Base-by-base conservation (phyloP, 2,797 vertebrate species). In the Danio jaintianensis region DNA sequence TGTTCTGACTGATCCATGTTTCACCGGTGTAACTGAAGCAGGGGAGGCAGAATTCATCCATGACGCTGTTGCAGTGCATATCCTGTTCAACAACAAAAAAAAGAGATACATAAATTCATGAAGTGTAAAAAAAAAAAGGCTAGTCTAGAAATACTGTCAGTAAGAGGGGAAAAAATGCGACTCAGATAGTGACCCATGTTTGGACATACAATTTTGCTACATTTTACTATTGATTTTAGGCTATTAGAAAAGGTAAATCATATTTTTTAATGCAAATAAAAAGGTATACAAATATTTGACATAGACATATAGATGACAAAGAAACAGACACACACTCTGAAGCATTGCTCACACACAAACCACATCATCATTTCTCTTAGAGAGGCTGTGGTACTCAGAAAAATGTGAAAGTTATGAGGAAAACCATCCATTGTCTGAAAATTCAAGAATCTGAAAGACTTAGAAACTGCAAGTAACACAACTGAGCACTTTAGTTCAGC, bases 51-150 rank as follows among this genome's bases (percentile, higher is more conserved):
- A 75, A 70, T 94, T 92, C 85, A 94, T 90, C 93, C 93, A 94
- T 0, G 93, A 93, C 36, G 92, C 94, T 91, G 92, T 93, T 0
- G 93, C 91, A 0, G 90, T 38, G 15, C 89, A 90, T 42, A 85
- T 82, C 78, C 94, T 93, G 78, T 88, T 43, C 13, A 74, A 62
- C 15, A 56, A n/a, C n/a, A n/a, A n/a, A 56, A 52, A 36, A 42
- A 9, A n/a, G 13, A 36, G 48, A 9, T 16, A 18, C 16, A 53
- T 12, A 72, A 22, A 52, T 5, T 42, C 22, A 53, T 3, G 13
- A 53, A 47, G 16, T 63, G 29, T 29, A 29, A 3, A 29, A n/a
- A 42, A 67, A 36, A 59, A 4, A n/a, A 2, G 4, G 5, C 13
- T 18, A 42, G 36, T 48, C 7, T 2, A 18, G 11, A 58, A 71